Conservation (phyloP, 1,140 invertebrate species). For the Bombus confusus region DNA sequence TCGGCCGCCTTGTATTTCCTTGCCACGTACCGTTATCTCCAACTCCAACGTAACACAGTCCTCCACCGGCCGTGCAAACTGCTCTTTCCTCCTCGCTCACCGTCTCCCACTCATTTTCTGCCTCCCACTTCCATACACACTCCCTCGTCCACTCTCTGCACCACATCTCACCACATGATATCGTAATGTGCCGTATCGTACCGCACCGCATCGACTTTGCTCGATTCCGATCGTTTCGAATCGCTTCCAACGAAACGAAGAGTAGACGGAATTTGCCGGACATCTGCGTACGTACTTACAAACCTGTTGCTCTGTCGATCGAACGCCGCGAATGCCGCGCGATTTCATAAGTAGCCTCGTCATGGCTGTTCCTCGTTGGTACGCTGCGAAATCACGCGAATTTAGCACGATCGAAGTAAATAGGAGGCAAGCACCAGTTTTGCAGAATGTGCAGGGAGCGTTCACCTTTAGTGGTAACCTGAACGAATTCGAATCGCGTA, state of each 20-base stretch:
- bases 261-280: background rate
- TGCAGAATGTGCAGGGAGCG: background rate
- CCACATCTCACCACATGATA: background rate
- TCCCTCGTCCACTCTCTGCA: background rate
- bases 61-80: background rate
- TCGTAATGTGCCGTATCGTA: background rate
- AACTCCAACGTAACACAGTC: slow-evolving; percentile 11
- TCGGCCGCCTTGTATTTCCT: slow-evolving; percentile 14
- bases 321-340: background rate
- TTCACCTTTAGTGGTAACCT: background rate
- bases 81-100: background rate
- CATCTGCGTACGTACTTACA: background rate
- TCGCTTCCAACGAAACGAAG: background rate
- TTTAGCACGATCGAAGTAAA: background rate
- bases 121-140: background rate
- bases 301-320: background rate
- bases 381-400: background rate
- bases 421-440: no score
- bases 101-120: background rate
- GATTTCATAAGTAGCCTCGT: background rate
- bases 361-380: background rate
- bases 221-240: background rate
- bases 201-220: background rate
- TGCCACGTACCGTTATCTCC: slow-evolving; percentile 38
- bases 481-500: background rate